Evolutionary conservation across 2,797 vertebrate species (phyloP).

Genomic region (Agapornis canus): DNA sequence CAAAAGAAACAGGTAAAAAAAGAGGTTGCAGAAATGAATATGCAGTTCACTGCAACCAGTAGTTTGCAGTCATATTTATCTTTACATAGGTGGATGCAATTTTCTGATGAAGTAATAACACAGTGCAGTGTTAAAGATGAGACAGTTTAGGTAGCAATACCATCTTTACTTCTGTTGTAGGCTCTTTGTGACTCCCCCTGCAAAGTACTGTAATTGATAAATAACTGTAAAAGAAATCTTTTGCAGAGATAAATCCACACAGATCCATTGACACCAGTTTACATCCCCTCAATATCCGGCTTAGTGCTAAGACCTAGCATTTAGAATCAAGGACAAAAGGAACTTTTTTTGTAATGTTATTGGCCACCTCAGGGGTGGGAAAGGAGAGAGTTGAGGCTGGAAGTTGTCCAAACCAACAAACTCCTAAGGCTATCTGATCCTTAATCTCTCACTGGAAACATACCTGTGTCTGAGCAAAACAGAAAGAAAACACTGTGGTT

Average conservation of each 20-base stretch:
- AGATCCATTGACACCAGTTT: background rate
- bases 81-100: background rate
- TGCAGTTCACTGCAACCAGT: background rate
- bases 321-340: background rate
- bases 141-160: background rate
- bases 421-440: background rate
- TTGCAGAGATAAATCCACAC: slow-evolving; percentile 2
- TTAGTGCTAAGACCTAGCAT: background rate
- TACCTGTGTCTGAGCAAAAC: background rate
- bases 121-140: background rate
- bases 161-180: background rate
- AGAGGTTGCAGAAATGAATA: background rate
- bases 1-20: background rate
- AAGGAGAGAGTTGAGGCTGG: background rate
- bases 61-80: background rate
- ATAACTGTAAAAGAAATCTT: background rate
- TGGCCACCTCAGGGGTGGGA: background rate
- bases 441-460: background rate
- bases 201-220: background rate
- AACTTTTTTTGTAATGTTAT: background rate
- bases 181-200: background rate
- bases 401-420: background rate
- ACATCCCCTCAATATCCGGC: background rate
- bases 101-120: background rate
- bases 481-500: background rate